Evolutionary conservation across 2,888 invertebrate genomes (phyloP).

Genomic region (Ceriagrion tenellum): DNA sequence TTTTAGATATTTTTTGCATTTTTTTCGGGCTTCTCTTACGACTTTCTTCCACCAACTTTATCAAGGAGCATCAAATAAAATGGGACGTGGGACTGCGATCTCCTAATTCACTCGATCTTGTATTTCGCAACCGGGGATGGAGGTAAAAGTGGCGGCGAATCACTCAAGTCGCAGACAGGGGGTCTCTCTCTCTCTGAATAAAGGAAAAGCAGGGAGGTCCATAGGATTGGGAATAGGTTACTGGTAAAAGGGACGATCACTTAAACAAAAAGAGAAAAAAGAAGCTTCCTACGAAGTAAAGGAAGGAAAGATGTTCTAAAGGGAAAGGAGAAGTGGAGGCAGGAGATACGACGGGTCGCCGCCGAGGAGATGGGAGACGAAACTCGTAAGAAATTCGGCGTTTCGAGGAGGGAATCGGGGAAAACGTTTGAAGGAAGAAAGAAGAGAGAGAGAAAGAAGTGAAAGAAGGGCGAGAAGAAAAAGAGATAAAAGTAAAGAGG

Average conservation of each 20-base stretch:
- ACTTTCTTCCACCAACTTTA: background rate
- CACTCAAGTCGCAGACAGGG: background rate
- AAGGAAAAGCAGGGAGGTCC: background rate
- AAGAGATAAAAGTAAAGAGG: background rate
- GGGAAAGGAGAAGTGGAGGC: background rate
- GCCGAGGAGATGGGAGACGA: background rate
- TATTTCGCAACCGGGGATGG: background rate
- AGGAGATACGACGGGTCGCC: background rate
- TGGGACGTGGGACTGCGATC: background rate
- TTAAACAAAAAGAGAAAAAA: background rate
- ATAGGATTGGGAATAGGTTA: background rate
- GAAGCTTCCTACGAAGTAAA: background rate
- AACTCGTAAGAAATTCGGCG: background rate
- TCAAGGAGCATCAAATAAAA: background rate
- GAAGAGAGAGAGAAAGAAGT: background rate
- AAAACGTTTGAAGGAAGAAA: background rate
- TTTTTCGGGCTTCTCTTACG: background rate
- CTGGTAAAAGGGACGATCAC: background rate
- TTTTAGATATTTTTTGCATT: background rate
- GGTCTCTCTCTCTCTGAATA: background rate
- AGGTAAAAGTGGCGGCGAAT: background rate
- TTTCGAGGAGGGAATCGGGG: background rate
- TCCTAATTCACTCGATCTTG: background rate
- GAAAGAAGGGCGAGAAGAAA: background rate
- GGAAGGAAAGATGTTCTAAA: background rate